These are phyloP conservation scores for Rotaria macrura DNA, from an alignment of 2,888 invertebrate genomes.

Conservation along the genomic window DNA sequence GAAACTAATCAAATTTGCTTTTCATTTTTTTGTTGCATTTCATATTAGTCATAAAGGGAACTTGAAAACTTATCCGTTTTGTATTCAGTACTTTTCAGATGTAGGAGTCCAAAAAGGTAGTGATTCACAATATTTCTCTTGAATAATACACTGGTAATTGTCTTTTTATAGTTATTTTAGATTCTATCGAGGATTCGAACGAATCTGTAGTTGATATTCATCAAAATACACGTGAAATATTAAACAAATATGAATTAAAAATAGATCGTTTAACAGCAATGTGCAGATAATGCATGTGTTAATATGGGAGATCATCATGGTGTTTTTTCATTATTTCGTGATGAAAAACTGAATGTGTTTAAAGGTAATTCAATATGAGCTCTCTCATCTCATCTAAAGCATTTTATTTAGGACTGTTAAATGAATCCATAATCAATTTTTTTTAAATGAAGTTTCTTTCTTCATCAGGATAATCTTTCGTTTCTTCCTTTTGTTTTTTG, in stretches of 20 bases:
- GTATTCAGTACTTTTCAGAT: not conserved
- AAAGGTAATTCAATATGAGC: not conserved
- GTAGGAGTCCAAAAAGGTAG: not conserved
- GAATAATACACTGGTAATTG: no score
- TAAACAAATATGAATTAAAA: not conserved
- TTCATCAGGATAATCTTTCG: not conserved
- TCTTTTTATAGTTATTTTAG: not conserved
- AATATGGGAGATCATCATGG: not conserved
- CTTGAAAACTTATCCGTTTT: not conserved
- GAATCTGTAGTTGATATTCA: not conserved
- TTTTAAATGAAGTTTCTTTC: no score
- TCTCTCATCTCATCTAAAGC: no score
- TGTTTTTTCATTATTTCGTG: not conserved
- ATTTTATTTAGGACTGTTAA: no score
- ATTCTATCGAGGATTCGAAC: not conserved
- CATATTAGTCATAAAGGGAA: not conserved
- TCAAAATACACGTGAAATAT: not conserved
- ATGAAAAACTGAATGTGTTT: not conserved
- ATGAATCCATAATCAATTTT: no score
- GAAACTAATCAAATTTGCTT: not conserved
- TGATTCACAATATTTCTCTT: no score
- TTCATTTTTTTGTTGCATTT: not conserved
- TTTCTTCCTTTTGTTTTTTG: not conserved
- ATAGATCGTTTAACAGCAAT: not conserved
- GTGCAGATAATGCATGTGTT: not conserved